These are phyloP conservation scores for Nesidiocoris tenuis DNA, from an alignment of 2,888 invertebrate genomes.

Conservation along the genomic window DNA sequence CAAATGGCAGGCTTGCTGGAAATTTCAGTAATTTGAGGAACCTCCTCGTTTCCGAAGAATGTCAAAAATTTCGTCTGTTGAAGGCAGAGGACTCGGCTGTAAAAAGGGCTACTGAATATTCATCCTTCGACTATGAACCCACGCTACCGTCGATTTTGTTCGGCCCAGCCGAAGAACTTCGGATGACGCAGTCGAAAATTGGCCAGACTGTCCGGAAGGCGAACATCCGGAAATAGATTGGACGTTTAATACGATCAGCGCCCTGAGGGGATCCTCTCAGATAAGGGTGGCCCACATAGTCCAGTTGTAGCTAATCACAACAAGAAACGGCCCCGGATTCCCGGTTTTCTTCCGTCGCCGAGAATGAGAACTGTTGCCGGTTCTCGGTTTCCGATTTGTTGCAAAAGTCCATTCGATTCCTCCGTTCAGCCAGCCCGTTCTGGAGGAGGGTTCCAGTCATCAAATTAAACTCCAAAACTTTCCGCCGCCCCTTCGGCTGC, in stretches of 20 bases:
- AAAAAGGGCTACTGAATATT: not conserved
- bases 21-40: no score
- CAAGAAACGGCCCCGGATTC: not conserved
- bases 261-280: slow-evolving; percentile 13
- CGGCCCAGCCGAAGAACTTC: no score
- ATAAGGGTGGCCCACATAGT: not conserved
- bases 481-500: not conserved
- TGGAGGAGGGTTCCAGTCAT: not conserved
- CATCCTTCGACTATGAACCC: no score
- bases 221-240: slow-evolving; percentile 39
- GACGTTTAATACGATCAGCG: slow-evolving; percentile 41
- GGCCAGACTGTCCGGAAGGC: not conserved
- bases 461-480: not conserved
- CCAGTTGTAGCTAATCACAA: not conserved
- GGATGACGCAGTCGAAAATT: not conserved
- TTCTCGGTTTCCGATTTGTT: not conserved
- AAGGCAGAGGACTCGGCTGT: not conserved
- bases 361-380: not conserved
- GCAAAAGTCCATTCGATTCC: not conserved
- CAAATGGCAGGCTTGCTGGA: no score
- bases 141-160: no score
- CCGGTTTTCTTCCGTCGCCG: not conserved
- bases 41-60: no score
- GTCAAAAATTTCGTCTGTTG: no score
- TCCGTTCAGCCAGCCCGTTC: not conserved